Base-by-base conservation (phyloP, 2,888 invertebrate species). In the Tenthredo amoena region DNA sequence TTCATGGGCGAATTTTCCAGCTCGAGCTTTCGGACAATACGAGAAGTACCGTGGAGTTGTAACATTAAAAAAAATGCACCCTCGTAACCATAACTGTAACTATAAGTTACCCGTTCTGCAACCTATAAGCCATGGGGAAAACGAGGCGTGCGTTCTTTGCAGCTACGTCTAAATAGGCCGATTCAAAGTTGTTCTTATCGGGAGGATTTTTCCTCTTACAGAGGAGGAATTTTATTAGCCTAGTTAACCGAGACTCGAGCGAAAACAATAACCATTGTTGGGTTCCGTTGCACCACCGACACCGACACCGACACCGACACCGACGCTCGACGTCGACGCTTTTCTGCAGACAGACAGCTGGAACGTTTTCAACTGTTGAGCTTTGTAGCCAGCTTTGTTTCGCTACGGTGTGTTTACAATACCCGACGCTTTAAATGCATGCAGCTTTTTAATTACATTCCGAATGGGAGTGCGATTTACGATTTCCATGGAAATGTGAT, bases 401-500 rank as follows among this genome's bases (percentile, higher is more conserved):
- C 47, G n/a, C 84, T 50, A 40, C 62, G 50, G 26, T 58, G 26
- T 74, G 84, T 84, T 84, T 84, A 84, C 84, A 77, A 76, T 74
- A 58, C 74, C 58, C 15, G 18, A 47, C 40, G 86, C 86, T 89
- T 88, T 86, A 88, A 90, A 90, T 88, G 88, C 88, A 87, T 87
- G 87, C 88, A 85, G 88, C 86, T 88, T 89, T 91, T 91, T 90
- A 91, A 91, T 91, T 89, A 89, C 88, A 88, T 86, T 85, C 83
- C 85, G 85, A 84, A 85, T 50, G 85, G 62, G 72, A 87, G 86
- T 86, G 87, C 89, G 88, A 89, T 92, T 91, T 90, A 89, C 88
- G 88, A 90, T 91, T 91, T 91, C 89, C 88, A 90, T 91, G 89
- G 89, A 91, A 91, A 90, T 90, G 87, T 87, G 87, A 79, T 68